Conservation (phyloP, 2,113 vertebrate species). For the Podocnemis expansa region DNA sequence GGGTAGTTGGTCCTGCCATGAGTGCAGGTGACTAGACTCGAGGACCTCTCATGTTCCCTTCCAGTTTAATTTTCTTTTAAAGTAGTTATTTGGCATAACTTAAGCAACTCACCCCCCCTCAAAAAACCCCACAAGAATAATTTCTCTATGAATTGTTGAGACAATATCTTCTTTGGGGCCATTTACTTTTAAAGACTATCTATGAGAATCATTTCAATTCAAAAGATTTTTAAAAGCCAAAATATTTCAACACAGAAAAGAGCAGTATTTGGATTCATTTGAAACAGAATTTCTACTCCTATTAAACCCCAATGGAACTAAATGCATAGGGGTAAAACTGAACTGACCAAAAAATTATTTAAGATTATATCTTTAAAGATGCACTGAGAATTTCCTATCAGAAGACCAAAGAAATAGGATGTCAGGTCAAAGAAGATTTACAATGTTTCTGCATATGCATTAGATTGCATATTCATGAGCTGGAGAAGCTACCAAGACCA, state of each 20-base stretch:
- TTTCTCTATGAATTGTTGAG: not conserved
- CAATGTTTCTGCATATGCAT: not conserved
- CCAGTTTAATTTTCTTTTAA: too few relatives aligned
- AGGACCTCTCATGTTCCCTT: too few relatives aligned
- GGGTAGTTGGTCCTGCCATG: too few relatives aligned
- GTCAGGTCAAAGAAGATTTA: not conserved
- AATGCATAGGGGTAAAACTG: not conserved
- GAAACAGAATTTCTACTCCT: slow-evolving; percentile 4
- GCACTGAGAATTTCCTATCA: not conserved
- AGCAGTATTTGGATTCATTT: not conserved
- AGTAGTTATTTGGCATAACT: slow-evolving; percentile 45
- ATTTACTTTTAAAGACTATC: not conserved
- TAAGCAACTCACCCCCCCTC: not conserved
- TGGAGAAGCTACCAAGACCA: not conserved
- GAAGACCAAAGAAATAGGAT: not conserved
- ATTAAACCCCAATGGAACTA: not conserved
- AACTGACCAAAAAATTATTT: not conserved
- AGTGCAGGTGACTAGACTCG: too few relatives aligned
- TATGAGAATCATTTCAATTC: not conserved
- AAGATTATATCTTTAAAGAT: slow-evolving; percentile 14
- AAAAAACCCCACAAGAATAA: not conserved
- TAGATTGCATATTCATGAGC: not conserved
- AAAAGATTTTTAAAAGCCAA: not conserved
- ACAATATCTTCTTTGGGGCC: not conserved
- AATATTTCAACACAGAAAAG: not conserved